Percentiles rank a stretch among this genome's conserved stretches.
These are phyloP conservation scores for Temnopleurus reevesii DNA, from an alignment of 53 echinoderm and acorn worm genomes.

Conservation along the genomic window DNA sequence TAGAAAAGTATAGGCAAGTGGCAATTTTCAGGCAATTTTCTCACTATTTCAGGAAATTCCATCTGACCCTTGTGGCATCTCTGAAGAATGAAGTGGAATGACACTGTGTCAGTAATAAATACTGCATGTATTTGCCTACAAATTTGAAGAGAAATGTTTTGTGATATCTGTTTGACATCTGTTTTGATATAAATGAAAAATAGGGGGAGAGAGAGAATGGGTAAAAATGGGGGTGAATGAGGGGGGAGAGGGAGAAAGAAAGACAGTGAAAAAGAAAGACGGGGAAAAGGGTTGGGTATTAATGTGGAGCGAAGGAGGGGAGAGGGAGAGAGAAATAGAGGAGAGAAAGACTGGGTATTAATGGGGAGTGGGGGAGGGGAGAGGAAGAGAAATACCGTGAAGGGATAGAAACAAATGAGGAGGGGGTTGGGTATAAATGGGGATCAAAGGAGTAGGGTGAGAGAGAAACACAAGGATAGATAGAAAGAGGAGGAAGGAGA, in stretches of 20 bases:
- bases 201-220: not conserved
- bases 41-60: too few relatives aligned
- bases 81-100: not conserved
- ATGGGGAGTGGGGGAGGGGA: not conserved
- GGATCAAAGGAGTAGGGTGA: not conserved
- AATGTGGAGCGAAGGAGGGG: too few relatives aligned
- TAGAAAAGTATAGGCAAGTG: too few relatives aligned
- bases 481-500: too few relatives aligned
- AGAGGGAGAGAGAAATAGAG: too few relatives aligned
- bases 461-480: too few relatives aligned
- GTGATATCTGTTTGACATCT: not conserved
- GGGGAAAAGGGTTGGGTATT: too few relatives aligned
- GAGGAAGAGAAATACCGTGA: not conserved
- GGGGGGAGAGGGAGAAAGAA: not conserved
- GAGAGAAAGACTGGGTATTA: too few relatives aligned
- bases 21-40: too few relatives aligned
- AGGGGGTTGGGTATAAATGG: not conserved
- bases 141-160: too few relatives aligned
- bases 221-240: not conserved
- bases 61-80: too few relatives aligned
- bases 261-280: not conserved
- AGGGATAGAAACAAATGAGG: not conserved
- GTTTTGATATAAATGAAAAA: not conserved
- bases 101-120: slow-evolving; percentile 36
- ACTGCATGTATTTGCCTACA: slow-evolving; percentile 46